Evolutionary conservation across 1,140 invertebrate genomes (phyloP), one percentile per base, ranked within the genome.

Genomic region (Berghia stephanieae): DNA sequence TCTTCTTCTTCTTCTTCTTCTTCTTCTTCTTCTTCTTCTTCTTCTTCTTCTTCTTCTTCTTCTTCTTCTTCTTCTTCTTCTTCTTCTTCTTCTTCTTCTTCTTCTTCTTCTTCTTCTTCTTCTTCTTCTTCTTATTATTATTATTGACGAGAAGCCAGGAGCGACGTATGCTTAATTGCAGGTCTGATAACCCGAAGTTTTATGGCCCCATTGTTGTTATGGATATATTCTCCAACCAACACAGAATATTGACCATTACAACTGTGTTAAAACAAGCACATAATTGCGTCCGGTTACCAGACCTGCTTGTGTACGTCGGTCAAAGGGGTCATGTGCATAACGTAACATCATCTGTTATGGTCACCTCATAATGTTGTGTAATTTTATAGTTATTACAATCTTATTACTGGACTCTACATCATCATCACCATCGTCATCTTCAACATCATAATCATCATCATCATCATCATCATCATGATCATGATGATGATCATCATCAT

Each of bases 11-110:
- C 55, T 60, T 60, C 21, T 60, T 60, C 55, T 60, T 60, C 55
- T 60, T 60, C 55, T 60, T 60, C 55, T 60, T 60, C 21, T 60
- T 60, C 55, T 60, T 60, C 55, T 60, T 60, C 55, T 60, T 60
- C 55, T 60, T 60, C 55, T 60, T 60, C 55, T 60, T 60, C 55
- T 60, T 60, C 55, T 60, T 60, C 55, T 6, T 60, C 21, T 60
- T 60, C 55, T 60, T 60, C 21, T 60, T 60, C 21, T 60, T 60
- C 55, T 60, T 60, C 21, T 21, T 60, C 4, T 60, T 21, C 21
- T 60, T 21, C 21, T 60, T 60, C 21, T 60, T 21, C 21, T 60
- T 60, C 21, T 21, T 60, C 21, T 60, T 21, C 21, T 21, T 60
- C 55, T 60, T 21, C 21, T 21, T 60, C 55, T 60, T 21, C 21